Evolutionary conservation across 2,888 invertebrate species (phyloP), one percentile per base, ranked within the genome.

Genomic region (Campoplex nolae): DNA sequence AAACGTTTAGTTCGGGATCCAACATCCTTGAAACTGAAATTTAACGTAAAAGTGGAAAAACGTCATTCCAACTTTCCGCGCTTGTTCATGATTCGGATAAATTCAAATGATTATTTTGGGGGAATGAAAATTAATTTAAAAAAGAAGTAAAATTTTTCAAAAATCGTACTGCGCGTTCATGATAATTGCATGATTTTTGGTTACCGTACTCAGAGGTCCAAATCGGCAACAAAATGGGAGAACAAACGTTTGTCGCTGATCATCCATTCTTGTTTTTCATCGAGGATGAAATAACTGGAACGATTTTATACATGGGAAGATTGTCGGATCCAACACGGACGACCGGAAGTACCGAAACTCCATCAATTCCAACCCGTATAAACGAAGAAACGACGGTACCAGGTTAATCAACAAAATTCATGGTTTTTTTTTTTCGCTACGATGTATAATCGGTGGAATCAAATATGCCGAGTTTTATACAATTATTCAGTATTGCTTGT

Each of bases 211-310:
- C 95, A 97, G 97, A 96, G 93, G 95, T 97, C 68, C 95, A 96
- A 70, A 94, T 98, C 58, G 96, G 96, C 16, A 97, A 97, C 94
- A 97, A 97, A 94, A 97, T 97, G 90, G 97, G 95, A 56, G 95
- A 95, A 6, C 94, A 95, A 83, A 95, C 96, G 81, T 97, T 98
- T 92, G 95, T 96, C 67, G 97, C 96, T 1, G 96, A 96, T 92
- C 97, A 96, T 88, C 97, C 98, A 0, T 98, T 98, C 95, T 91
- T 97, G 78, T 97, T 98, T 95, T 97, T 97, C 93, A 97, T 98
- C 87, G 97, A 97, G 92, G 97, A 98, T 90, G 97, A 97, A 90
- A 94, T 95, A 0, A 97, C 96, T 0, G 96, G 96, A n/a, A 97
- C 97, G 56, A 95, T 97, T 74, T 94, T 98, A 38, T 97, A 97